A percentile compares a stretch with the other conserved stretches of the same genome.
Evolutionary conservation across 2,888 invertebrate genomes (phyloP).

Genomic region (Rhodophaea formosa): DNA sequence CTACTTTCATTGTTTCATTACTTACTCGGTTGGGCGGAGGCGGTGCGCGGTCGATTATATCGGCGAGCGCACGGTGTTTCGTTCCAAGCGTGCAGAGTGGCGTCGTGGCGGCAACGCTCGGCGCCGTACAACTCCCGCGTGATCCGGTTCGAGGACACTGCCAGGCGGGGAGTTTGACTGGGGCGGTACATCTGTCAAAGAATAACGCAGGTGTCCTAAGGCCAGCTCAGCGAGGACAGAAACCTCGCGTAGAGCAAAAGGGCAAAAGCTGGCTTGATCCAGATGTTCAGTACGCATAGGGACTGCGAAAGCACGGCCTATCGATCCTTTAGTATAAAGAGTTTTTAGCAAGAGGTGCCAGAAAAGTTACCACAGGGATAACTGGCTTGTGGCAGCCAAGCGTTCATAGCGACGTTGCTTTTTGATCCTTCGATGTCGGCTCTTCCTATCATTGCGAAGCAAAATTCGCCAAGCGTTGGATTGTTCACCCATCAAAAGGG

Average conservation of each 20-base stretch:
- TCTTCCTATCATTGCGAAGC: conserved; percentile 89
- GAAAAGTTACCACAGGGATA: conserved; percentile 88
- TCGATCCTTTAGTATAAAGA: conserved; percentile 82
- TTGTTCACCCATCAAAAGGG: conserved; percentile 85
- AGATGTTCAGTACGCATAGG: conserved; percentile 83
- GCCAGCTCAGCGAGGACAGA: conserved; percentile 84
- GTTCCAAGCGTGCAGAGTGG: conserved; percentile 77
- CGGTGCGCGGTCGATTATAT: conserved; percentile 26
- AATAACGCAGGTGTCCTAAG: conserved; percentile 85
- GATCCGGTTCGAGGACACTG: conserved; percentile 81
- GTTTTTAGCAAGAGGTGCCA: conserved; percentile 84
- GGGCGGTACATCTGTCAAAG: conserved; percentile 85
- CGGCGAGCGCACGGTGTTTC: conserved; percentile 43
- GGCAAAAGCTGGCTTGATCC: conserved; percentile 85
- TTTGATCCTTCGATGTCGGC: conserved; percentile 88
- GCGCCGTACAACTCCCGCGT: conserved; percentile 51
- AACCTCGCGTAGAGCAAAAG: conserved; percentile 87
- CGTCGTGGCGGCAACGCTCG: conserved; percentile 60
- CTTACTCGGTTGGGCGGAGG: conserved; percentile 30
- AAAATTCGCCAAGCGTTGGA: conserved; percentile 86
- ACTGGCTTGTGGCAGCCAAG: conserved; percentile 84
- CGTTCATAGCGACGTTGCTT: conserved; percentile 85
- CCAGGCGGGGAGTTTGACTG: conserved; percentile 85
- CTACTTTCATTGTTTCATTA: conserved; percentile 52
- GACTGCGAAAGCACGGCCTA: conserved; percentile 85